phyloP scores from a whole-genome alignment of 2,888 invertebrate genomes.

The Harpalus rubripes region DNA sequence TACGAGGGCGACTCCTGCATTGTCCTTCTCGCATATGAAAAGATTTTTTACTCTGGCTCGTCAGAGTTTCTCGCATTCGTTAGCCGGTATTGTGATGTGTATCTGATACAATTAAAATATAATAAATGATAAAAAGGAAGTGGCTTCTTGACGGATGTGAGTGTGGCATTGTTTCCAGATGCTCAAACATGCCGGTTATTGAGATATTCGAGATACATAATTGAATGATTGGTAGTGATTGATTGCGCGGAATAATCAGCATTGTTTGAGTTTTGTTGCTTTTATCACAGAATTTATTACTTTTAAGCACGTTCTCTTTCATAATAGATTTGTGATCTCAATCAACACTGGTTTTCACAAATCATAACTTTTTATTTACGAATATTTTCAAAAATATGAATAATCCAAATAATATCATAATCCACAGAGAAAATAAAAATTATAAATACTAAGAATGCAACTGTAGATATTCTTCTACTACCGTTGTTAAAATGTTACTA shows the following conservation, averaged over 20 bases:
- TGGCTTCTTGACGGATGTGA: slow-evolving; percentile 70
- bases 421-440: not conserved
- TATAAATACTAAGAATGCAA: too few relatives aligned
- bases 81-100: slow-evolving; percentile 67
- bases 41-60: slow-evolving; percentile 65
- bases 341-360: not conserved
- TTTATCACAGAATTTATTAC: not conserved
- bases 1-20: slow-evolving; percentile 72
- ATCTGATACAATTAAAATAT: slow-evolving; percentile 72
- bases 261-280: slow-evolving; percentile 17
- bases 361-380: not conserved
- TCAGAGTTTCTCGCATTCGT: slow-evolving; percentile 66
- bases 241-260: slow-evolving; percentile 5
- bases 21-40: slow-evolving; percentile 66
- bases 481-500: too few relatives aligned
- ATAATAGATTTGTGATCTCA: not conserved
- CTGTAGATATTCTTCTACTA: too few relatives aligned
- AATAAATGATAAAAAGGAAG: slow-evolving; percentile 73
- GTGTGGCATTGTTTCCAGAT: slow-evolving; percentile 36
- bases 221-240: slow-evolving; percentile 42
- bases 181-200: slow-evolving; percentile 43
- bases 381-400: not conserved
- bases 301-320: not conserved
- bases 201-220: slow-evolving; percentile 33
- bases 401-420: not conserved